phyloP scores from a whole-genome alignment of 2,888 invertebrate genomes.

The Morpho achilles region DNA sequence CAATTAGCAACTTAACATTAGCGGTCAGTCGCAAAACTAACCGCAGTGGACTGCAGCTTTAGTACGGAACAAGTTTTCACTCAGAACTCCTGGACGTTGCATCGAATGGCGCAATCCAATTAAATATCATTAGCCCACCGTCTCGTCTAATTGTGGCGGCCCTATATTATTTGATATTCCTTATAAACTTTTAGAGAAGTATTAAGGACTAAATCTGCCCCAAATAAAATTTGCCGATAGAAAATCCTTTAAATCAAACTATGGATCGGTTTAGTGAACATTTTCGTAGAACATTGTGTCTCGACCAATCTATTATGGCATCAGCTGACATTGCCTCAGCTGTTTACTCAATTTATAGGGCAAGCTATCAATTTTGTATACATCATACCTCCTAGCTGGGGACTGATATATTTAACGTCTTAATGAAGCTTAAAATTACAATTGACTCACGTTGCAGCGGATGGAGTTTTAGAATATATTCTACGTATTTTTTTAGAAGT shows the following conservation, averaged over 20 bases:
- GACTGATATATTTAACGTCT: no score
- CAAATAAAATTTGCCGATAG: not conserved
- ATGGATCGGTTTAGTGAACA: constrained; percentile 11
- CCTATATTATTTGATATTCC: constrained; percentile 39
- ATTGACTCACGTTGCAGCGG: no score
- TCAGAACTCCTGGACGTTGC: constrained; percentile 43
- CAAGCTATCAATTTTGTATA: not conserved
- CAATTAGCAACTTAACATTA: constrained; percentile 48
- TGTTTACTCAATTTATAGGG: constrained; percentile 21
- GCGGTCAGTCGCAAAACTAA: constrained; percentile 36
- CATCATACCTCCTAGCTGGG: not conserved
- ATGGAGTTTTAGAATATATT: no score
- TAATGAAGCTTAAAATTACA: no score
- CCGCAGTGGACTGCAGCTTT: constrained; percentile 30
- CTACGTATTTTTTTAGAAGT: not conserved
- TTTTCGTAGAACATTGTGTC: constrained; percentile 40
- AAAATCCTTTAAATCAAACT: constrained; percentile 7
- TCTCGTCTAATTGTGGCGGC: constrained; percentile 39
- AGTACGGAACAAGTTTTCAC: constrained; percentile 45
- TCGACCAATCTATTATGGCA: constrained; percentile 43
- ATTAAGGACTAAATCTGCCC: constrained; percentile 11
- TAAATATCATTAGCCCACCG: constrained; percentile 53
- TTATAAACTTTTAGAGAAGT: constrained; percentile 4
- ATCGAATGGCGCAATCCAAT: constrained; percentile 56
- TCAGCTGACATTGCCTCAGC: constrained; percentile 39